Evolutionary conservation across 2,797 vertebrate species (phyloP), one percentile per base, ranked within the genome.

Genomic region (Columba guinea): DNA sequence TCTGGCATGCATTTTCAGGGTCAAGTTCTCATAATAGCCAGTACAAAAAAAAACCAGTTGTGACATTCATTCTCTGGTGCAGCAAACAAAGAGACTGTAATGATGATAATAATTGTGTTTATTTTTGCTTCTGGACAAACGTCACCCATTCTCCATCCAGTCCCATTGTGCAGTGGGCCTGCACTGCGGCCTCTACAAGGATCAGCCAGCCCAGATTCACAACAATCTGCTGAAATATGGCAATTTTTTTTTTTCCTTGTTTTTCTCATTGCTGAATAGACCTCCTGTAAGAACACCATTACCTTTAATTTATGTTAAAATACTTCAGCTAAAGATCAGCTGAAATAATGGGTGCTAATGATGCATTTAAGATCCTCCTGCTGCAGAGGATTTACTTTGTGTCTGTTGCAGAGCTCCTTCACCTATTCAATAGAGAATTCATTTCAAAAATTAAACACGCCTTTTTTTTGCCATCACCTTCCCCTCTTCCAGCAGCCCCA

Each of bases 51-150:
- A 9, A 46, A 5, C 23, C 23, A 69, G 19, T 94, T 92, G 46
- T 75, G 89, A 92, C 82, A 77, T 82, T 86, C 83, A 60, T 62
- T 92, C 67, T 91, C 89, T 21, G 18, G 23, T 88, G 76, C 67
- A 84, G 82, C 70, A 90, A 96, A 95, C 73, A 94, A 94, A 70
- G 26, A 80, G 63, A 59, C 34, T 67, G 24, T 89, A 91, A 94
- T 78, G 79, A 86, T 83, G 67, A 77, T 87, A 51, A 89, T 82
- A 78, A 85, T 74, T 85, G 65, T 85, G 70, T 91, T 95, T 93
- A 93, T 90, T 94, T 96, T 96, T 94, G 83, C 64, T 92, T 91
- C 89, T 80, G 51, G 74, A 74, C 83, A 89, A 93, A 92, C 83
- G 80, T 89, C 79, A 92, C 56, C 73, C n/a, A 56, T 89, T 94